Evolutionary conservation across 1,140 invertebrate genomes (phyloP), one percentile per base, ranked within the genome.

Genomic region (Ladona fulva): DNA sequence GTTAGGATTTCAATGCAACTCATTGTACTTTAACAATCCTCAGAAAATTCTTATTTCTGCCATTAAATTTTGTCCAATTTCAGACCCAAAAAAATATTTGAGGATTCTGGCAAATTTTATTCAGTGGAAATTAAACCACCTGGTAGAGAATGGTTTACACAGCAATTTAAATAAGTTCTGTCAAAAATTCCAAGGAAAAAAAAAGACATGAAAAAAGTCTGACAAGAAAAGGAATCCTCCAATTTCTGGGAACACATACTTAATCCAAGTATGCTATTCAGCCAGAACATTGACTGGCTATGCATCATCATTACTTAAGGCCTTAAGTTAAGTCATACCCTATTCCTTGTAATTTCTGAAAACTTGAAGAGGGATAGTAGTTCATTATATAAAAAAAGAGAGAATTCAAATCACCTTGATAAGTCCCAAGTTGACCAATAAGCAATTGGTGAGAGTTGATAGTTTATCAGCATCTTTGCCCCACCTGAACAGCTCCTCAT

Each of bases 391-490:
- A 11, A 11, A 10, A 52, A 19, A 52, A 52, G 44, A 52, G 19
- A 11, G 44, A 52, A 10, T 19, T 11, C 10, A 19, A 66, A 22
- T 84, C 85, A 90, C 90, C 84, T 93, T 93, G 73, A 94, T 85
- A 22, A 94, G 84, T 25, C 91, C 91, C 77, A 94, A 83, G 82
- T 89, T 86, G 16, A 92, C 88, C 1, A 94, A 84, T 24, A 93
- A 83, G 76, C 86, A 85, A 82, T 94, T 93, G 78, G 89, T 88
- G 3, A 92, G 85, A 52, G 85, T 81, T 0, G 88, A 85, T 52
- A 87, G 82, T 79, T 86, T 81, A 77, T 88, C 83, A n/a, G 83
- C 84, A 37, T 85, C 83, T 75, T 85, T 80, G 0, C 88, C 89
- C 82, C 87, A 88, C 7, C 85, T 84, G 81, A 92, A 90, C 16